These are phyloP conservation scores for Crocodylus rhombifer DNA, from an alignment of 2,797 vertebrate species.

Conservation along the genomic window DNA sequence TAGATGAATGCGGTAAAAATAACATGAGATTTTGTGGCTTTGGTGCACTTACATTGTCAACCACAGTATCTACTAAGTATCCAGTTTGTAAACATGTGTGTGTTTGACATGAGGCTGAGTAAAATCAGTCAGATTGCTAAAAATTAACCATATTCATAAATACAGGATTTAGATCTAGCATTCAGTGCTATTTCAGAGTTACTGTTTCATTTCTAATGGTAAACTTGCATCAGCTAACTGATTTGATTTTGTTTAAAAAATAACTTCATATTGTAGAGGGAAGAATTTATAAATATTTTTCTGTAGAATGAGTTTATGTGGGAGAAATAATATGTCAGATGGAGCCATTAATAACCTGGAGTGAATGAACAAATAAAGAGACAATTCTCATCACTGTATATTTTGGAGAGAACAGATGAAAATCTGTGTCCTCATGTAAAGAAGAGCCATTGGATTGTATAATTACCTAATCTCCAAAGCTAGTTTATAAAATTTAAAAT, in stretches of 20 bases:
- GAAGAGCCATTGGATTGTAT: not conserved
- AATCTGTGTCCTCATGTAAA: not conserved
- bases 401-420: not conserved
- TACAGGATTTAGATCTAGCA: not conserved
- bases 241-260: not conserved
- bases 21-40: not conserved
- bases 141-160: not conserved
- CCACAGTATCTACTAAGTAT: not conserved
- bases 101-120: too few species aligned
- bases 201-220: not conserved
- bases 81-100: too few species aligned
- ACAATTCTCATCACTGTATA: not conserved
- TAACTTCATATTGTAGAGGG: too few species aligned
- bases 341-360: not conserved
- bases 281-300: too few species aligned
- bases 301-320: not conserved
- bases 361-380: not conserved
- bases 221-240: not conserved
- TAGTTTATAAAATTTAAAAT: conserved; percentile 34
- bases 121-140: not conserved
- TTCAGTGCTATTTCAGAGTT: not conserved
- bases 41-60: not conserved
- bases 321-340: not conserved
- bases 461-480: conserved; percentile 35
- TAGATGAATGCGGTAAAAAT: not conserved